phyloP scores from a whole-genome alignment of 2,113 vertebrate species.

The Microcebus lehilahytsara region DNA sequence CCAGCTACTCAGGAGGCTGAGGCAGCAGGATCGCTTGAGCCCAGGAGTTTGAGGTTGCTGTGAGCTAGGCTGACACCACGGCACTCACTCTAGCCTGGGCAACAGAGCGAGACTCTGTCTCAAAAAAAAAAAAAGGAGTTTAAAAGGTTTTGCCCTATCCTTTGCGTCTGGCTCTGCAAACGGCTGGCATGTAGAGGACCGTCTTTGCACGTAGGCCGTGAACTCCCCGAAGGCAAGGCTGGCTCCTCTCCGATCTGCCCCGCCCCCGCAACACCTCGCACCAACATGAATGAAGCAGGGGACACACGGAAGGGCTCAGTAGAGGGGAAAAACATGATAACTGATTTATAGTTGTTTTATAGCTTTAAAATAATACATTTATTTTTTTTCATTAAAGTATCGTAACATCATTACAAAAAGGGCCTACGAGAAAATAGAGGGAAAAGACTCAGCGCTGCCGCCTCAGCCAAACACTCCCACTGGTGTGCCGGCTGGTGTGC shows the following conservation, averaged over 20 bases:
- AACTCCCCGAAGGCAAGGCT: neutral
- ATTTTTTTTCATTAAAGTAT: neutral
- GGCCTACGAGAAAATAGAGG: neutral
- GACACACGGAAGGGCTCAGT: neutral
- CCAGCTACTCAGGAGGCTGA: too few species aligned
- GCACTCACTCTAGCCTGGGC: too few species aligned
- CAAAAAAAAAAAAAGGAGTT: neutral
- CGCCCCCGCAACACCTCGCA: neutral
- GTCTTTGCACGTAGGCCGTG: neutral
- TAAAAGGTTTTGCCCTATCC: neutral
- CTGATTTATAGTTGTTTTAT: neutral
- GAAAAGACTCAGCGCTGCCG: neutral
- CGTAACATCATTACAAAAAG: neutral
- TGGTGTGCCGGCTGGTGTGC: neutral
- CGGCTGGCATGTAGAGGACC: neutral
- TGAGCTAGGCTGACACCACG: too few species aligned
- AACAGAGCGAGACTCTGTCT: too few species aligned
- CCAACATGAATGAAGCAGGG: neutral
- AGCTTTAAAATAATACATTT: neutral
- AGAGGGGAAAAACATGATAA: neutral
- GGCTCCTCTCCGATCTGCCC: neutral
- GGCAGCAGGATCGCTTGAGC: too few species aligned
- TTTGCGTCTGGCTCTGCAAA: neutral
- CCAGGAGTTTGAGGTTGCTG: too few species aligned
- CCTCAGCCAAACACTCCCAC: neutral